Evolutionary conservation across 2,888 invertebrate species (phyloP).

Genomic region (Meteorus cinctellus): DNA sequence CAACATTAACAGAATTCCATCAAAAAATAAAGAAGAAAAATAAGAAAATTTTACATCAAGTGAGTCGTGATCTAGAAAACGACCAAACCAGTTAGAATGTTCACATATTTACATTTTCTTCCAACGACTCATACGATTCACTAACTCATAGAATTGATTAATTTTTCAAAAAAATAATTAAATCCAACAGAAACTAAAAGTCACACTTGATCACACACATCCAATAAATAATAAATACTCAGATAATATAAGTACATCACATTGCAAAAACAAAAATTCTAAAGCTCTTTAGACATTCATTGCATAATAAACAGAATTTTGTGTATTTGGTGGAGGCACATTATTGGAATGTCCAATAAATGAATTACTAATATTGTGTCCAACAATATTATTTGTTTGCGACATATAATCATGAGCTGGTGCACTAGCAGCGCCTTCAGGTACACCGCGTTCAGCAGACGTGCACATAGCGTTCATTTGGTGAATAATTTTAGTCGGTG

Average conservation of each 20-base stretch:
- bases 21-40: too few species aligned
- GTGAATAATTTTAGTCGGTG: conserved; percentile 67
- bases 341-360: conserved; percentile 67
- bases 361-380: conserved; percentile 61
- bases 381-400: conserved; percentile 52
- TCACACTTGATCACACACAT: not conserved
- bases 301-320: conserved; percentile 81
- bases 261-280: not conserved
- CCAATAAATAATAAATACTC: not conserved
- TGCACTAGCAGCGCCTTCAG: conserved; percentile 84
- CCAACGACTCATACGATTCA: too few species aligned
- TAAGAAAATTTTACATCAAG: too few species aligned
- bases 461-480: conserved; percentile 51
- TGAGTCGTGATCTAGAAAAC: too few species aligned
- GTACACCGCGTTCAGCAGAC: conserved; percentile 79
- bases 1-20: too few species aligned
- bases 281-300: conserved; percentile 85
- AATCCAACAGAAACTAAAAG: not conserved
- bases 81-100: too few species aligned
- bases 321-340: conserved; percentile 67
- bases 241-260: not conserved
- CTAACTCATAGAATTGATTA: too few species aligned
- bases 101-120: too few species aligned
- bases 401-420: conserved; percentile 77
- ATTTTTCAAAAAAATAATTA: not conserved